phyloP scores from a whole-genome alignment of 2,888 invertebrate species.

The Plebejus melissa region DNA sequence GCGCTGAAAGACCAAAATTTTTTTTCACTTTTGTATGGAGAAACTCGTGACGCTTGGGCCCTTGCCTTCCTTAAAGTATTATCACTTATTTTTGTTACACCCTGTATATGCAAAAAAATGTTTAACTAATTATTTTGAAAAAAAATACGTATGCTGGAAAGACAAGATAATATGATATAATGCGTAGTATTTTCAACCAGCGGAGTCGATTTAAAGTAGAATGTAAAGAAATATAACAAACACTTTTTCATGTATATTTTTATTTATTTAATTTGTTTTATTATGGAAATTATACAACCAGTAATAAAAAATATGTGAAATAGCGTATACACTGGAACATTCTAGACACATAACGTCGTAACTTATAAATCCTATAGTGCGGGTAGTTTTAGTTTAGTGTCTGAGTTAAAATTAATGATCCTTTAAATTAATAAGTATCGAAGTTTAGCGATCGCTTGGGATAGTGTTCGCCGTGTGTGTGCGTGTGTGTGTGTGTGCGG shows the following conservation, averaged over 20 bases:
- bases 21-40: too few relatives aligned
- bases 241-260: too few relatives aligned
- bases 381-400: conserved; percentile 41
- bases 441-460: conserved; percentile 53
- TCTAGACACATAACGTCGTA: conserved; percentile 11
- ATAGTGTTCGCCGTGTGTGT: conserved; percentile 39
- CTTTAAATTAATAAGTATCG: conserved; percentile 74
- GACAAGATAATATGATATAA: too few relatives aligned
- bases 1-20: too few relatives aligned
- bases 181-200: too few relatives aligned
- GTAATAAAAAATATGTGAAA: background rate
- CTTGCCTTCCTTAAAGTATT: too few relatives aligned
- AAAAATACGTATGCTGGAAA: too few relatives aligned
- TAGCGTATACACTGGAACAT: background rate
- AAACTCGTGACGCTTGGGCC: too few relatives aligned
- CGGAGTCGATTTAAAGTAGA: too few relatives aligned
- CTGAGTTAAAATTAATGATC: conserved; percentile 64
- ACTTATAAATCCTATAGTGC: conserved; percentile 20
- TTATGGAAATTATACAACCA: background rate
- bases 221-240: too few relatives aligned
- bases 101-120: background rate
- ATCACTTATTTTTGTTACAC: too few relatives aligned
- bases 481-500: conserved; percentile 46
- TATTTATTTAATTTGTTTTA: background rate
- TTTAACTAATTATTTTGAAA: background rate